phyloP scores from a whole-genome alignment of 2,797 vertebrate species.

The Phoeniculus purpureus region DNA sequence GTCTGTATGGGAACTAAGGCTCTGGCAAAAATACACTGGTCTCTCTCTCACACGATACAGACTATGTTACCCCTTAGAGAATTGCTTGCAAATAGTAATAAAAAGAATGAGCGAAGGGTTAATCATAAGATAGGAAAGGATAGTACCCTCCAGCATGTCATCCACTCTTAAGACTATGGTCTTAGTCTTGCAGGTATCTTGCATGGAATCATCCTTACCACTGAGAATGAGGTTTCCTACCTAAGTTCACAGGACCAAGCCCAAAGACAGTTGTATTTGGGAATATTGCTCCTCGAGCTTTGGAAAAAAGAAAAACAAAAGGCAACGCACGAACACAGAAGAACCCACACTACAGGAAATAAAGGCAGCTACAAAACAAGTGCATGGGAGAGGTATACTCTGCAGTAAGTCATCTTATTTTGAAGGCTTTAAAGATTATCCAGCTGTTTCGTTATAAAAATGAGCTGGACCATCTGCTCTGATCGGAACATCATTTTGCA shows the following conservation, averaged over 20 bases:
- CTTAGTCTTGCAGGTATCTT: neutral
- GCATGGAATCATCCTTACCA: neutral
- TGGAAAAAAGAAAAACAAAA: no score
- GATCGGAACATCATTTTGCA: neutral
- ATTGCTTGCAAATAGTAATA: neutral
- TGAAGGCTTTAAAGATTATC: neutral
- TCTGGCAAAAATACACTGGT: neutral
- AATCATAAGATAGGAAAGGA: neutral
- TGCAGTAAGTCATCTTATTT: neutral
- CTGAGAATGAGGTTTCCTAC: neutral
- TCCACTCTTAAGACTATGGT: neutral
- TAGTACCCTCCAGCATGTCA: neutral
- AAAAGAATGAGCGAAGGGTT: neutral
- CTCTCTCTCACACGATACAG: neutral
- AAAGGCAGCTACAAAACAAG: no score
- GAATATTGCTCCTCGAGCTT: neutral
- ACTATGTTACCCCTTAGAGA: neutral
- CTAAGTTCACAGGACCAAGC: neutral
- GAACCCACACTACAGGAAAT: neutral
- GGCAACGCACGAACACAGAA: neutral
- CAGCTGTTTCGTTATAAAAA: neutral
- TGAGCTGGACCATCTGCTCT: rapidly evolving
- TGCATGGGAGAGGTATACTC: neutral
- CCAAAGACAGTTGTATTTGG: neutral
- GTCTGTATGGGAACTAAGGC: rapidly evolving